Evolutionary conservation across 2,797 vertebrate genomes (phyloP).

Genomic region (Dryobates pubescens): DNA sequence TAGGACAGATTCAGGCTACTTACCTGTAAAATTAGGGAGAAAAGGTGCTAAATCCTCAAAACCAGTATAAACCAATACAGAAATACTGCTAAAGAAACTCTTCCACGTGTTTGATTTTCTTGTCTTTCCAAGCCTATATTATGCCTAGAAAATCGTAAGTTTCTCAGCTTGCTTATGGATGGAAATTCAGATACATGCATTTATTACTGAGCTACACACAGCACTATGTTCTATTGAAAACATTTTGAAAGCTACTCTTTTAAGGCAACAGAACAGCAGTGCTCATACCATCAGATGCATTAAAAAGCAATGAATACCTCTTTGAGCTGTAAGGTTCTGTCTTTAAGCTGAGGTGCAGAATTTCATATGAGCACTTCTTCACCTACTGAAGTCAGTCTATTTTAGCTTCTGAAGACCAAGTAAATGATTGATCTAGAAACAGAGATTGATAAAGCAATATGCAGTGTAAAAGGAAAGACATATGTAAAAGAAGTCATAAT

Average conservation of each 20-base stretch:
- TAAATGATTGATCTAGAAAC: not conserved
- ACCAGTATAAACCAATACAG: not conserved
- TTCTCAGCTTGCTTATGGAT: not conserved
- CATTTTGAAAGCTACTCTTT: not conserved
- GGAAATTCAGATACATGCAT: not conserved
- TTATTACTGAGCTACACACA: accelerated
- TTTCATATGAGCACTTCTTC: not conserved
- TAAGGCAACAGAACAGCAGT: not conserved
- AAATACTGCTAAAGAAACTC: not conserved
- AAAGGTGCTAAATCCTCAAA: not conserved
- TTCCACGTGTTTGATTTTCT: not conserved
- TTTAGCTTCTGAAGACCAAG: not conserved
- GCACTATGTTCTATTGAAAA: not conserved
- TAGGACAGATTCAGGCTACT: not conserved
- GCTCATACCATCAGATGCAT: not conserved
- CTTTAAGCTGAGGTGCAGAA: not conserved
- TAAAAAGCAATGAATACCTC: not conserved
- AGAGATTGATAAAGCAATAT: not conserved
- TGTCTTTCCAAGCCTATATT: not conserved
- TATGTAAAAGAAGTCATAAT: not conserved
- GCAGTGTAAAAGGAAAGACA: not conserved
- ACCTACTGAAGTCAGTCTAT: not conserved
- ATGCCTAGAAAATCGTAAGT: not conserved
- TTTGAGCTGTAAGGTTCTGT: not conserved
- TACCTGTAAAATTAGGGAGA: not conserved